Evolutionary conservation across 2,888 invertebrate species (phyloP), one percentile per base, ranked within the genome.

Genomic region (Leptogaster cylindrica): DNA sequence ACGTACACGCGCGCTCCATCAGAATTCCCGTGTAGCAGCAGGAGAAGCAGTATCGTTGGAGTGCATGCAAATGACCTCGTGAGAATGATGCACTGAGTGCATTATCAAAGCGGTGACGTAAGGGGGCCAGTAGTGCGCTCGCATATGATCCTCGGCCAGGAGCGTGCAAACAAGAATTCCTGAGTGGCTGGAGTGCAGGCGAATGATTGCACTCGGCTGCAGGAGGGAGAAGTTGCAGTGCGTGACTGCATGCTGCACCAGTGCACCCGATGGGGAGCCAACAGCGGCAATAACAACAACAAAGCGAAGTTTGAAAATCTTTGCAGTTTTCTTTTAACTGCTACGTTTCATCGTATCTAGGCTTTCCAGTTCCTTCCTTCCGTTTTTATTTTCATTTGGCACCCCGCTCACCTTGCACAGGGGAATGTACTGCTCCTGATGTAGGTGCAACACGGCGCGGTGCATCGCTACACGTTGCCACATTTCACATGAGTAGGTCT

Each of bases 31-130:
- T 36, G 61, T 28, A 44, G 27, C 44, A 61, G 12, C 7, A 14
- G 41, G 16, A 44, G 27, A 27, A 61, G 12, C 7, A 14, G 41
- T 14, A 7, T 10, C 28, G 44, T 18, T 61, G 61, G 44, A 61
- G 61, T 61, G 44, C 61, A 61, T 61, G 61, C 61, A 61, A 61
- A 61, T 61, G 61, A 61, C 61, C 61, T 44, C 61, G 61, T 61
- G 61, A 61, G 61, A 61, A 61, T 44, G 44, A 61, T 61, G 61
- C 44, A 36, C 23, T n/a, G n/a, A n/a, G 39, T 36, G 61, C 44
- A 61, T 61, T 44, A 44, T 61, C 39, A 44, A 58, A 28, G 41
- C 28, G 31, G 61, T 61, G 61, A 61, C 20, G 61, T 61, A 61
- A 61, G 61, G 61, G 44, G 61, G 61, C 61, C 61, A 61, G 61